Evolutionary conservation across 30 jellyfish, hydroid and myxozoan species (phyloP), one percentile per base, ranked within the genome.

Genomic region (Sanderia malayensis): DNA sequence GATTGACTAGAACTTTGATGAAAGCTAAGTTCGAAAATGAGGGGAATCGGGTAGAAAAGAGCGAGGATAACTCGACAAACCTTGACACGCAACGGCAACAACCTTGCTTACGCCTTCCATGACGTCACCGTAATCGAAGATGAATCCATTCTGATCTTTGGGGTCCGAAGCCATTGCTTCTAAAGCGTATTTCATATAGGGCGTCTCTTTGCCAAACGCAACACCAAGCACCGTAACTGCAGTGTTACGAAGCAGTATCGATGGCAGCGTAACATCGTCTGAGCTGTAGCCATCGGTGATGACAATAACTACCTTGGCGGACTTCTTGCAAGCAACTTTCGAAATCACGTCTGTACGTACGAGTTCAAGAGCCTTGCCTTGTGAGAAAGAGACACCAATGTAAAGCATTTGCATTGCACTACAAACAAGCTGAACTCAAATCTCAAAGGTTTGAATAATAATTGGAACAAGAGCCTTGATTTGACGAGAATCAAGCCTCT

Each of bases 111-210:
- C 93, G 15, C 96, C 82, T 72, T 91, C 94, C 73, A 91, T 61
- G 46, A 91, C 67, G 46, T 88, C 90, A 24, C 91, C 98, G 79
- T 79, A 91, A 58, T 83, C 85, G 72, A 91, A 79, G 2, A 91
- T 72, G 66, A 85, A 84, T n/a, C 88, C 65, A 65, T 49, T 72
- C 32, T 91, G 89, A 58, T 61, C 88, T 44, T 72, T 84, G 0
- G 98, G 98, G 49, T 85, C 96, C 18, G 96, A 84, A 29, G 96
- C 94, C 79, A 91, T 77, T 61, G 84, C 74, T 84, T 83, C 94
- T 65, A 91, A 81, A 44, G 98, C 91, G 85, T 79, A 84, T 46
- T 91, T 57, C 95, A 84, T 84, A 29, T 86, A 81, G 17, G 94
- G 96, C 10, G 95, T 84, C 65, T 91, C 98, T 0, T 83, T 95